phyloP scores from a whole-genome alignment of 2,113 vertebrate species.

The Eptatretus burgeri region DNA sequence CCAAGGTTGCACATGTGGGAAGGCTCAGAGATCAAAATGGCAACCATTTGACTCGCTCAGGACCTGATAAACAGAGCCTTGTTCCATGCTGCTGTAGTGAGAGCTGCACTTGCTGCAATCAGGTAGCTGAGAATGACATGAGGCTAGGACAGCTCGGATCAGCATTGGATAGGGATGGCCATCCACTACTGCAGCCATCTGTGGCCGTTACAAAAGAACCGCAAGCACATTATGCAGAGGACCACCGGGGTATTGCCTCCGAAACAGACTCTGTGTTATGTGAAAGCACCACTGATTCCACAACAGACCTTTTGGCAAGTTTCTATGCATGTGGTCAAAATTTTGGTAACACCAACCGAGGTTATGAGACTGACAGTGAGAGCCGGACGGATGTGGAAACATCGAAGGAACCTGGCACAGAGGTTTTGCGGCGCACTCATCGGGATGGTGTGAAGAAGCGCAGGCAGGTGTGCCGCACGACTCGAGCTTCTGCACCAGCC shows the following conservation, averaged over 20 bases:
- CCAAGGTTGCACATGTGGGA: not conserved
- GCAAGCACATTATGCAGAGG: too few species aligned
- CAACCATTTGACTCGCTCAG: not conserved
- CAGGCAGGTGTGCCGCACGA: not conserved
- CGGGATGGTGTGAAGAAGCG: not conserved
- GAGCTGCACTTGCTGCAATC: not conserved
- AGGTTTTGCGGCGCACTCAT: not conserved
- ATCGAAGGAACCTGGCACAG: too few species aligned
- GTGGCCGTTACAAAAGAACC: too few species aligned
- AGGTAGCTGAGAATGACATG: not conserved
- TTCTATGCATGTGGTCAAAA: not conserved
- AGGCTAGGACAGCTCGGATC: not conserved
- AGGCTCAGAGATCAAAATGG: not conserved
- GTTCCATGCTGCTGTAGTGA: not conserved
- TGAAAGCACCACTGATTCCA: not conserved
- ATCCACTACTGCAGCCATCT: not conserved
- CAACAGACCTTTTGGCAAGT: not conserved
- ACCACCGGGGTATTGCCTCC: not conserved
- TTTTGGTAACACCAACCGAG: not conserved
- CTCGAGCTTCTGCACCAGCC: constrained; percentile 18
- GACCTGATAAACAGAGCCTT: not conserved
- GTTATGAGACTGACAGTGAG: not conserved
- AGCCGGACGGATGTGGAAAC: too few species aligned
- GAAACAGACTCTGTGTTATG: constrained; percentile 1
- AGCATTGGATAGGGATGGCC: not conserved